Evolutionary conservation across 2,113 vertebrate species (phyloP).

Genomic region (Rattus rattus): DNA sequence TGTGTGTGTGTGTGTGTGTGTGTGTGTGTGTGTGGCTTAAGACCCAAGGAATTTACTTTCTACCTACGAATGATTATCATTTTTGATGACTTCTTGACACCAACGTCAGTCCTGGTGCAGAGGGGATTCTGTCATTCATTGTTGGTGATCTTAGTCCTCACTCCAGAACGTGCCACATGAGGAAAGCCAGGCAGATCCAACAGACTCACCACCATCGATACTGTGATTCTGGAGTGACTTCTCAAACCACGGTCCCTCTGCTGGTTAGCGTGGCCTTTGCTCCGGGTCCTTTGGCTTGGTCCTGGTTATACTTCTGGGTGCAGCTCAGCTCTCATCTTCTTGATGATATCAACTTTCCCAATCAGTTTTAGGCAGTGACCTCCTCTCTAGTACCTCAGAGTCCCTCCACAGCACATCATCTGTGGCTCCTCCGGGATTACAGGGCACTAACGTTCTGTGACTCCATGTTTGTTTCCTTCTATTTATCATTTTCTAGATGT

Average conservation of each 20-base stretch:
- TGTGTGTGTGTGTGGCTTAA: background rate
- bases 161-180: fast-evolving
- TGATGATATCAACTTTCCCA: background rate
- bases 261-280: background rate
- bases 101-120: background rate
- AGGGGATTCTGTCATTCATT: background rate
- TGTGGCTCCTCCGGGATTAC: background rate
- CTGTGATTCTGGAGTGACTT: background rate
- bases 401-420: background rate
- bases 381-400: background rate
- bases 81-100: background rate
- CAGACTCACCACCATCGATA: background rate
- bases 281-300: fast-evolving
- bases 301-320: background rate
- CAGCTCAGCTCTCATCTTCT: background rate
- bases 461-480: background rate
- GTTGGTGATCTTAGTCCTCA: background rate
- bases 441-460: background rate
- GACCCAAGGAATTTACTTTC: background rate
- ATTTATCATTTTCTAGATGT: background rate
- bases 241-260: background rate
- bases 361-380: background rate
- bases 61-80: background rate
- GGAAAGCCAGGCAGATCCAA: background rate
- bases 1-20: background rate